Conservation (phyloP, 2,113 vertebrate species). For the Neolamprologus longior region DNA sequence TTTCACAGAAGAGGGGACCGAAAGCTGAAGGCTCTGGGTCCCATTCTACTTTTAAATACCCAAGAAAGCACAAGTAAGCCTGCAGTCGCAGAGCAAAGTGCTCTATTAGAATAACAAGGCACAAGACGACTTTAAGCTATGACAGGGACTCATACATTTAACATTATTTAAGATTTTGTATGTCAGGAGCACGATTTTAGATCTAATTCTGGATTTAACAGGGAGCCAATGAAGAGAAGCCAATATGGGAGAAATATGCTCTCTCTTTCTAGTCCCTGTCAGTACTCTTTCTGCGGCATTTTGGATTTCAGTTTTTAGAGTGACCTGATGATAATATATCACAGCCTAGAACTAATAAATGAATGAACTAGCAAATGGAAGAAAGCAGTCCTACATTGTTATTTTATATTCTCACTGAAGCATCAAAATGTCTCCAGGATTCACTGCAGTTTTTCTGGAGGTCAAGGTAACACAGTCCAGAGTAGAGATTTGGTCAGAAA, state of each 20-base stretch:
- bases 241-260: not conserved
- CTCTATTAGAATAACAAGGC: not conserved
- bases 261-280: not conserved
- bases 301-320: not conserved
- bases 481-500: not conserved
- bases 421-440: not conserved
- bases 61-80: not conserved
- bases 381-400: not conserved
- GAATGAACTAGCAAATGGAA: not conserved
- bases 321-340: not conserved
- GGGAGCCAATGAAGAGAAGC: not conserved
- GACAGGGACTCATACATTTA: not conserved
- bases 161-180: not conserved
- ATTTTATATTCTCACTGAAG: not conserved
- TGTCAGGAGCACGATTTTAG: not conserved
- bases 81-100: not conserved
- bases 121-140: not conserved
- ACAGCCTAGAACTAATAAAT: not conserved
- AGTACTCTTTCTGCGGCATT: not conserved
- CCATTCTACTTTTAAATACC: not conserved
- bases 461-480: not conserved
- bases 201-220: not conserved
- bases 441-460: not conserved
- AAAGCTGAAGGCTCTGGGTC: not conserved
- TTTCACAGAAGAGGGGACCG: not conserved